Base-by-base conservation (phyloP, 2,888 invertebrate species). In the Rhagophthalmus giganteus region DNA sequence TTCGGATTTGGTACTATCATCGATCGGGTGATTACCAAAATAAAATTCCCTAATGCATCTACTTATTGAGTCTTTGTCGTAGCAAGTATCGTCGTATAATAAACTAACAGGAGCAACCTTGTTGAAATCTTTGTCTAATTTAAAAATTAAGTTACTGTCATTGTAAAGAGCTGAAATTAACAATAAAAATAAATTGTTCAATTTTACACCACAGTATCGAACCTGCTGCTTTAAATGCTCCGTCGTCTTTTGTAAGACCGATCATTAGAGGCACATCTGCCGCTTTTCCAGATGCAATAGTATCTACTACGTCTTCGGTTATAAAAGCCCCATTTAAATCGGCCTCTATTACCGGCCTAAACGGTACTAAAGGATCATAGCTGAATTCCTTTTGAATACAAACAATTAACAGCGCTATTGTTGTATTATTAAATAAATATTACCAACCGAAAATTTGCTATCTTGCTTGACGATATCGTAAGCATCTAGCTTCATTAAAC, bases 281-380 rank as follows among this genome's bases (percentile, higher is more conserved):
- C 2, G 81, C 71, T 0, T 76, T 73, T 1, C 82, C 80, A 1
- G 75, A 65, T 32, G 77, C 76, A 9, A 78, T 69, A 12, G 78
- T 65, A 10, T 73, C 64, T 1, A 82, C 73, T 0, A 89, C 86
- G 59, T 81, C 79, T 51, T 81, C 79, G 0, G 80, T 82, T 4
- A 91, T 65, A 67, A 91, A 89, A 1, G 88, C 86, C 1, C 81
- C 85, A 0, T 81, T 78, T 7, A 82, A 79, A 31, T 81, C 74
- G 0, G 84, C 84, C 66, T 91, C 91, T 0, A 86, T 77, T 0
- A 87, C 86, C 0, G 90, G 89, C 61, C 85, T 86, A 67, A 89
- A 90, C 1, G 88, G 85, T 54, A 89, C 86, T 84, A 87, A 85
- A 0, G 89, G 87, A 71, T 88, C 87, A 57, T 83, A 84, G 65